Conservation (phyloP, 2,113 vertebrate genomes). For the Amazona vittata region DNA sequence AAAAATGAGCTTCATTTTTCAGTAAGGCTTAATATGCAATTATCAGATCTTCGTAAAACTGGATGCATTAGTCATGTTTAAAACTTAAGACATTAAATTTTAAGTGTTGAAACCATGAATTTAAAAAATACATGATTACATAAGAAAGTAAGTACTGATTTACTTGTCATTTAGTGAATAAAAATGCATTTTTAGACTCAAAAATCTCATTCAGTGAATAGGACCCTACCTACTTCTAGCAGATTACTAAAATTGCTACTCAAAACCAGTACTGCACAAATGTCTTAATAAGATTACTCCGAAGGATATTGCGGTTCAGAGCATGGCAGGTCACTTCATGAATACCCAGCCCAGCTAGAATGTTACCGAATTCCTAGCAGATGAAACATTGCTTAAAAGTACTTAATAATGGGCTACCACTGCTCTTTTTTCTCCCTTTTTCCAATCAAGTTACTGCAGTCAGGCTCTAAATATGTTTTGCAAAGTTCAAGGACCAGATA, state of each 20-base stretch:
- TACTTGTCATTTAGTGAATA: background rate
- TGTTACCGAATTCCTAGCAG: background rate
- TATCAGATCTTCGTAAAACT: background rate
- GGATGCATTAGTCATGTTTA: background rate
- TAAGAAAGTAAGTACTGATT: background rate
- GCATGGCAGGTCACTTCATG: background rate
- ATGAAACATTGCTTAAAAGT: background rate
- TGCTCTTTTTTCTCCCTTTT: rapidly evolving
- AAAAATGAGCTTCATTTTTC: background rate
- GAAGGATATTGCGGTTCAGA: background rate
- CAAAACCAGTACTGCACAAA: background rate
- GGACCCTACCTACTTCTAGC: background rate
- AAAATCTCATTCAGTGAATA: background rate
- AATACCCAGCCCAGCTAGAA: background rate
- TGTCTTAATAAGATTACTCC: background rate
- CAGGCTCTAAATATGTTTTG: background rate
- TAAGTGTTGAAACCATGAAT: background rate
- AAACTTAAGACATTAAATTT: background rate
- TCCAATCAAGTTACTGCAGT: background rate
- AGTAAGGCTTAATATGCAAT: background rate
- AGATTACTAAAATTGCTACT: background rate
- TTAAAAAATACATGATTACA: background rate
- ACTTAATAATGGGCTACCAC: background rate
- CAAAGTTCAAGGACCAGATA: background rate
- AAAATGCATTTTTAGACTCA: background rate